Evolutionary conservation across 2,797 vertebrate species (phyloP).

Genomic region (Neosilurus hyrtlii): DNA sequence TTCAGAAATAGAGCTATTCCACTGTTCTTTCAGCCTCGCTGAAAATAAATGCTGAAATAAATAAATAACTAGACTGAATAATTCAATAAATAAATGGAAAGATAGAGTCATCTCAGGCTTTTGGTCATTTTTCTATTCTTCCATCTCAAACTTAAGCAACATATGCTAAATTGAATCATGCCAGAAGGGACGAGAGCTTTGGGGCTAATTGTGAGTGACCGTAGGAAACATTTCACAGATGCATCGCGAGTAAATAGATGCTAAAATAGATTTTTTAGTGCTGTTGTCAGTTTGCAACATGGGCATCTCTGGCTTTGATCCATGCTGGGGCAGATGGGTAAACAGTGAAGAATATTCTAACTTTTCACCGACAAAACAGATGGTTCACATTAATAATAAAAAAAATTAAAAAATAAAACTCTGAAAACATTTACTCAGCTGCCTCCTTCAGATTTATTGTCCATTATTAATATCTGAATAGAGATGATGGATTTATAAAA

Average conservation of each 20-base stretch:
- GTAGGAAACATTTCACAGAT: slow-evolving; percentile 36
- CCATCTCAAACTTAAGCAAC: slow-evolving; percentile 22
- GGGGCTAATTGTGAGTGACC: slow-evolving; percentile 18
- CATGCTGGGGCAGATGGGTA: slow-evolving; percentile 37
- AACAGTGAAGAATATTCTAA: slow-evolving; percentile 30
- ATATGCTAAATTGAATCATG: slow-evolving; percentile 23
- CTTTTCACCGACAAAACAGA: slow-evolving; percentile 33
- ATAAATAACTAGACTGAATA: neutral
- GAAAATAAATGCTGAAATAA: neutral
- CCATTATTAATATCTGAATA: neutral
- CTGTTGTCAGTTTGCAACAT: slow-evolving; percentile 18
- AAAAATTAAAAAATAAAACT: neutral
- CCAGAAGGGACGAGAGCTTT: slow-evolving; percentile 25
- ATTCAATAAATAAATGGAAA: neutral
- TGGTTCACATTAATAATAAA: slow-evolving; percentile 23
- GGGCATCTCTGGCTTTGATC: slow-evolving; percentile 24
- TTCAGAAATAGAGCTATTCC: slow-evolving; percentile 11
- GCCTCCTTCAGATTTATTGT: neutral
- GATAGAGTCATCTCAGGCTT: neutral
- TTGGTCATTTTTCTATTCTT: slow-evolving; percentile 7
- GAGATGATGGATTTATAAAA: neutral
- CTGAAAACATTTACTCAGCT: neutral
- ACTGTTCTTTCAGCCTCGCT: neutral
- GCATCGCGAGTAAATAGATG: neutral
- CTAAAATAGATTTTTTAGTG: neutral